Base-by-base conservation (phyloP, 2,888 invertebrate species). In the Notodonta dromedarius region DNA sequence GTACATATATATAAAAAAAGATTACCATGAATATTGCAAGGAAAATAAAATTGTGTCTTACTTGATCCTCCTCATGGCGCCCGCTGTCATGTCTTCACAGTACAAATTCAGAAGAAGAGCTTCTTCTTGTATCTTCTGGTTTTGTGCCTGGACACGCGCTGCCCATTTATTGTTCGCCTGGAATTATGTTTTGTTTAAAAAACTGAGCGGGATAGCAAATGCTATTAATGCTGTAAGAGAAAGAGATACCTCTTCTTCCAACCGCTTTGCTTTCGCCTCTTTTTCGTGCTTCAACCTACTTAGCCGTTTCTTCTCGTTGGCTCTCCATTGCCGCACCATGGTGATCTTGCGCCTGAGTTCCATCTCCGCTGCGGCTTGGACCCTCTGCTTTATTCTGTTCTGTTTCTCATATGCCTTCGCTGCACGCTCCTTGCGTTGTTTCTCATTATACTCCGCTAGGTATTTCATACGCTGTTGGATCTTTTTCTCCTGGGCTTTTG, bases 301-400 rank as follows among this genome's bases (percentile, higher is more conserved):
- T 56, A 89, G 9, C 11, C 93, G 74, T 50, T 90, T 91, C 82
- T 80, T 90, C 78, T 93, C 93, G 57, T 92, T 91, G 14, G 77
- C 55, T 35, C 93, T 77, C 93, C 93, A 93, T 68, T 84, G 86
- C 1, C 93, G 82, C 58, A 93, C 80, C 93, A 92, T 91, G 0
- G 88, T 90, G 61, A 93, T 93, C 73, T 92, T 93, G 42, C 93
- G 76, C 11, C 91, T 73, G 2, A 93, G 76, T 65, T 93, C 93
- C 84, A 93, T 82, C 66, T 93, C 93, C 0, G 87, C 89, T 0
- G 93, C 93, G 0, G 91, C 89, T 53, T 89, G 87, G 0, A 93
- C 90, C 54, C 93, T 80, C 69, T 93, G 92, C 62, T 87, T 91
- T 63, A 93, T 92, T 46, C 86, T 78, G 59, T 81, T 87, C 64